Conservation (phyloP, 1,140 invertebrate species). For the Papilio aristodemus region DNA sequence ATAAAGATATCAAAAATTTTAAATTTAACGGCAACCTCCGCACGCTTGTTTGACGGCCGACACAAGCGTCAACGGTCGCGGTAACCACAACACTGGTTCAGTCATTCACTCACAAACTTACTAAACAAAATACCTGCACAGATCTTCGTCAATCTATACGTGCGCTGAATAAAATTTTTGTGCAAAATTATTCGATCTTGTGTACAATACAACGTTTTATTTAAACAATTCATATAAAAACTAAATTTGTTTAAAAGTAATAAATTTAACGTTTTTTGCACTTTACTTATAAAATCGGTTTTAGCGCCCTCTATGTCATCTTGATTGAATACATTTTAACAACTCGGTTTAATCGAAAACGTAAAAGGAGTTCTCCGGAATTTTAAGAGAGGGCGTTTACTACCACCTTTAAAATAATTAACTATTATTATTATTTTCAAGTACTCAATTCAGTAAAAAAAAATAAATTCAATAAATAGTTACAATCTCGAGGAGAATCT, state of each 20-base stretch:
- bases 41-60: conserved; percentile 36
- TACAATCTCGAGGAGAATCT: too few relatives aligned
- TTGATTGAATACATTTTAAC: background rate
- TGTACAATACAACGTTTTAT: background rate
- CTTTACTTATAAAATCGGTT: conserved; percentile 18
- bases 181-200: background rate
- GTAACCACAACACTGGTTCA: conserved; percentile 52
- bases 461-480: too few relatives aligned
- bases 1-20: conserved; percentile 42
- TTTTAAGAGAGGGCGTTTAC: background rate
- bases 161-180: background rate
- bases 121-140: conserved; percentile 26
- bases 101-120: conserved; percentile 20
- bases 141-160: conserved; percentile 25
- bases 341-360: background rate
- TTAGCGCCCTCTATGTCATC: conserved; percentile 26
- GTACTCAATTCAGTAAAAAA: too few relatives aligned
- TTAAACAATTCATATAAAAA: background rate
- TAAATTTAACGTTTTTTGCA: conserved; percentile 9
- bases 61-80: conserved; percentile 52
- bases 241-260: background rate
- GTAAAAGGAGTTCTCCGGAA: background rate
- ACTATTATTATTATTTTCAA: too few relatives aligned
- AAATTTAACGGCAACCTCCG: conserved; percentile 42
- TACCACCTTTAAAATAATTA: background rate